Percentiles rank a stretch among this genome's conserved stretches.
Evolutionary conservation across 2,888 invertebrate species (phyloP).

Genomic region (Glaucopsyche alexis): DNA sequence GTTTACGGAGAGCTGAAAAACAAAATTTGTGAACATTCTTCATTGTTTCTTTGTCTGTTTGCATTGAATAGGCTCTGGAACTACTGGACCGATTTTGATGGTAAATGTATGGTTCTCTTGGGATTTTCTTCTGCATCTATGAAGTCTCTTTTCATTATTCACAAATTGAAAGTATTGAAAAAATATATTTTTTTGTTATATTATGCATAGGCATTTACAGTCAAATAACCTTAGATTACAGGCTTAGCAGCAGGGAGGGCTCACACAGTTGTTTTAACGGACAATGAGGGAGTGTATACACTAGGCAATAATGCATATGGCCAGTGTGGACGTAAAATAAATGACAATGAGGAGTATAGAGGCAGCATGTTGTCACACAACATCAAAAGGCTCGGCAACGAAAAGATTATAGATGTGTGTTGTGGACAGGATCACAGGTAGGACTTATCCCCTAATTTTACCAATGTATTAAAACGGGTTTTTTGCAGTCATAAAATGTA

Average conservation of each 20-base stretch:
- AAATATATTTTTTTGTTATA: too few species aligned
- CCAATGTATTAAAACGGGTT: not conserved
- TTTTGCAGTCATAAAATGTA: not conserved
- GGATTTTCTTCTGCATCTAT: too few species aligned
- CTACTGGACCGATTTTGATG: too few species aligned
- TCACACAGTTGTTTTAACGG: conserved; percentile 89
- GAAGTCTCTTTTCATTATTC: not conserved
- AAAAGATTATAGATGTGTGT: conserved; percentile 82
- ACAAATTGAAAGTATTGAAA: too few species aligned
- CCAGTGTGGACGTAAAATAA: conserved; percentile 92
- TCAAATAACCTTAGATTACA: conserved; percentile 48
- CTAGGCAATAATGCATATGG: conserved; percentile 96
- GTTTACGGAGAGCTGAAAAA: too few species aligned
- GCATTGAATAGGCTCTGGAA: too few species aligned
- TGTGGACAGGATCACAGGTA: conserved; percentile 96
- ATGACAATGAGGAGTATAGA: conserved; percentile 86
- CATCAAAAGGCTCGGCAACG: conserved; percentile 82
- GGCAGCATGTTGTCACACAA: conserved; percentile 84
- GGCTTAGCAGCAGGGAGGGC: conserved; percentile 90
- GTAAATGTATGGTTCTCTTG: too few species aligned
- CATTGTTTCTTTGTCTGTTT: too few species aligned
- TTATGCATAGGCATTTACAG: too few species aligned
- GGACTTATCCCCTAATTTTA: not conserved
- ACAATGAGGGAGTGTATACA: conserved; percentile 88
- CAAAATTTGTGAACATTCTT: too few species aligned